Conservation (phyloP, 2,888 invertebrate genomes). For the Trichopoda pennipes region DNA sequence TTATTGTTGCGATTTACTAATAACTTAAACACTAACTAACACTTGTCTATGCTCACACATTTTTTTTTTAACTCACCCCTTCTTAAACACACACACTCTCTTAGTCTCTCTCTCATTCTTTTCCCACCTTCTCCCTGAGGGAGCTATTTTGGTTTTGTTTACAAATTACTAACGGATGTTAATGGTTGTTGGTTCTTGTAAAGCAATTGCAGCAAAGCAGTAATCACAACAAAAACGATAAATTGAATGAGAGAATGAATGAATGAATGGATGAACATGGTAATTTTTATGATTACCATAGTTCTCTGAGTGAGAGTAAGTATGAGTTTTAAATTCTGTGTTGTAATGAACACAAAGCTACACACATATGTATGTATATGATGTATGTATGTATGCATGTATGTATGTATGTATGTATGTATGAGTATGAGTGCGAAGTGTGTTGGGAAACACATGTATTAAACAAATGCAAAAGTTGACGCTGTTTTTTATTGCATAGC, state of each 20-base stretch:
- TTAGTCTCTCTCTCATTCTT: conserved; percentile 2
- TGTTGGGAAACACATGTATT: background rate
- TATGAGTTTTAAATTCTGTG: conserved; percentile 28
- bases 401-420: too few species aligned
- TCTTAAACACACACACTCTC: background rate
- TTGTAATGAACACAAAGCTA: background rate
- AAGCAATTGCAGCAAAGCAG: conserved; percentile 27
- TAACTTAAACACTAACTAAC: conserved; percentile 21
- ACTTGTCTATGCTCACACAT: conserved; percentile 4
- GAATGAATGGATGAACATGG: conserved; percentile 61
- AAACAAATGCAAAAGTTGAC: conserved; percentile 39
- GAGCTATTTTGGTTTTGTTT: conserved; percentile 60
- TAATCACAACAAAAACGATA: conserved; percentile 33
- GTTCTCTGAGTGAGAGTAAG: conserved; percentile 25
- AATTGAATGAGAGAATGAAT: conserved; percentile 34
- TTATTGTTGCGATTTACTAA: conserved; percentile 44
- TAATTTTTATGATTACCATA: conserved; percentile 66
- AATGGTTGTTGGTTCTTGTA: conserved; percentile 52
- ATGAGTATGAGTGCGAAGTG: background rate
- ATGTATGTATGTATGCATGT: too few species aligned
- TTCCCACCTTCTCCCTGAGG: conserved; percentile 27
- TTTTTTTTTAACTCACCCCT: background rate
- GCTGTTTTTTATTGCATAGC: background rate
- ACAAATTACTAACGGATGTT: conserved; percentile 66
- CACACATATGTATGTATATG: background rate